Evolutionary conservation across 2,113 vertebrate genomes (phyloP).

Genomic region (Trichomycterus rosablanca): DNA sequence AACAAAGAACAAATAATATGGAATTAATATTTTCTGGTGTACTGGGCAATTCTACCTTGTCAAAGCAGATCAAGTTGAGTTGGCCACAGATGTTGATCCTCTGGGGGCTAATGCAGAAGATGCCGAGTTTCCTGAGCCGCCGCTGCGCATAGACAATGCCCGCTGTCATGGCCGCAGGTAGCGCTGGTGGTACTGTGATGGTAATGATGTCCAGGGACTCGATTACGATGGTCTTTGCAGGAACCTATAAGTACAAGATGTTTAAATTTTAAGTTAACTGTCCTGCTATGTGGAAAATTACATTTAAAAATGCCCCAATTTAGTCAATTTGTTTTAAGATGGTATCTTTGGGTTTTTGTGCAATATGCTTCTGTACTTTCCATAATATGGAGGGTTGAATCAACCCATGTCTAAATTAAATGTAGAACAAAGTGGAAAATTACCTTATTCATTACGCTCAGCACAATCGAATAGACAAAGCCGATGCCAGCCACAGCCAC

Average conservation of each 20-base stretch:
- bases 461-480: conserved; percentile 86
- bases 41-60: conserved; percentile 91
- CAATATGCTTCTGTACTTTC: no score
- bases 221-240: conserved; percentile 79
- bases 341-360: no score
- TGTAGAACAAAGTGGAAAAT: neutral
- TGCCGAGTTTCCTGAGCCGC: conserved; percentile 81
- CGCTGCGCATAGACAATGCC: conserved; percentile 95
- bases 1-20: no score
- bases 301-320: no score
- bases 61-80: conserved; percentile 94
- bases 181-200: conserved; percentile 93
- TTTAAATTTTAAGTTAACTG: no score
- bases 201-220: conserved; percentile 97
- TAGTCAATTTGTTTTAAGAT: no score
- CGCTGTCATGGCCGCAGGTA: conserved; percentile 95
- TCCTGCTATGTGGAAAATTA: no score
- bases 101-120: conserved; percentile 97
- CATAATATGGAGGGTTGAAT: no score
- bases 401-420: no score
- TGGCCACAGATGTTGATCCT: conserved; percentile 98
- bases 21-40: no score
- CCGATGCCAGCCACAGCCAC: conserved; percentile 88
- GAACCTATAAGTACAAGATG: conserved; percentile 71
- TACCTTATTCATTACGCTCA: conserved; percentile 76